Conservation (phyloP, 1,140 invertebrate species). For the Drosophila ananassae region DNA sequence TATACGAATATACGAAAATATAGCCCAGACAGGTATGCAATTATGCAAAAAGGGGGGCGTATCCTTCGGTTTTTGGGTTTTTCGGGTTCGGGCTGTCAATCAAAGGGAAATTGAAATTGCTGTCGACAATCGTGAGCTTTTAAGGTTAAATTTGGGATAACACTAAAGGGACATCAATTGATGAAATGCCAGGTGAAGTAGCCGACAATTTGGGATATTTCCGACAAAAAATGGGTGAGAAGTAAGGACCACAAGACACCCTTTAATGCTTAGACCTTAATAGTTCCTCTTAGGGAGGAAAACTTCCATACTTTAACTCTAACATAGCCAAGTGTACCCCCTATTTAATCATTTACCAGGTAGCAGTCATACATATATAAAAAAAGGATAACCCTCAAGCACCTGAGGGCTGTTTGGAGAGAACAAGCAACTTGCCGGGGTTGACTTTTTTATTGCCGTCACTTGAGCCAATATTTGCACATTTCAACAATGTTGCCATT, state of each 20-base stretch:
- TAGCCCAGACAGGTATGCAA: conserved; percentile 44
- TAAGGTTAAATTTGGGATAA: conserved; percentile 67
- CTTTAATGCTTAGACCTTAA: no score
- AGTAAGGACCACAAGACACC: neutral
- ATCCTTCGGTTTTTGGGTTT: neutral
- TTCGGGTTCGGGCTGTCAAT: conserved; percentile 41
- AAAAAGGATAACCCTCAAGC: conserved; percentile 15
- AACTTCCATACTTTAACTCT: no score
- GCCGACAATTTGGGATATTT: conserved; percentile 2
- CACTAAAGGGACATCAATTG: conserved; percentile 46
- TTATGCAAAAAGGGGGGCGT: conserved; percentile 59
- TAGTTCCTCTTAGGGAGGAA: no score
- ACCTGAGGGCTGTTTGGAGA: conserved; percentile 17
- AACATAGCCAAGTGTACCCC: neutral
- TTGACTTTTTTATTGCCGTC: conserved; percentile 75
- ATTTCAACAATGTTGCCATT: conserved; percentile 77
- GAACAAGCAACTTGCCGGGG: conserved; percentile 26
- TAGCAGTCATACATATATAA: neutral
- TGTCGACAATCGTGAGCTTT: conserved; percentile 62
- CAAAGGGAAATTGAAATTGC: conserved; percentile 69
- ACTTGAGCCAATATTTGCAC: conserved; percentile 80
- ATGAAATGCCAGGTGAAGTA: conserved; percentile 25
- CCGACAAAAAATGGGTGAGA: neutral
- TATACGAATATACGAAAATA: conserved; percentile 11
- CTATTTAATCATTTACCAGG: neutral